Evolutionary conservation across 2,888 invertebrate species (phyloP), one percentile per base, ranked within the genome.

Genomic region (Acanthosepion pharaonis): DNA sequence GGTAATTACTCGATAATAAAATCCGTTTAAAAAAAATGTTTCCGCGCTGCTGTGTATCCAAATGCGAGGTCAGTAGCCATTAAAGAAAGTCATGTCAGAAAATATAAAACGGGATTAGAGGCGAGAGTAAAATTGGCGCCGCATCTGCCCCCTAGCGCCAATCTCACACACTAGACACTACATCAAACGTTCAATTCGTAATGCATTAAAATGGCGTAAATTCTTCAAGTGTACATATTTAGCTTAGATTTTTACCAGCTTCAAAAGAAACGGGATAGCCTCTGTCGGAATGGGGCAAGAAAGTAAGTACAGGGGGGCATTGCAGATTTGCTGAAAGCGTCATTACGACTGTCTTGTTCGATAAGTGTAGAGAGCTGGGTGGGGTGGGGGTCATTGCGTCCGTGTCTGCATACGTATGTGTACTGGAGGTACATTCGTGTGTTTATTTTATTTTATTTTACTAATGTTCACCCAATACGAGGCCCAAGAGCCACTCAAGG

Each of bases 131-230:
- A 78, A 78, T 33, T 78, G 78, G 78, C 78, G n/a, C 78, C 78
- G 78, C n/a, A 78, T 33, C 78, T 78, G 78, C 78, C n/a, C n/a
- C n/a, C 78, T 33, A 15, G n/a, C 78, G n/a, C 78, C n/a, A 15
- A 15, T n/a, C 78, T 78, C n/a, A 78, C 78, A 78, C 78, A 78
- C 78, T n/a, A 78, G 78, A 78, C n/a, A 78, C 78, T 8, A 78
- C 78, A 78, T 78, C 78, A 78, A 78, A 23, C 51, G 48, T 28
- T 49, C 51, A 28, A 28, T 51, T 51, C 5, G 23, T 53, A 18
- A 93, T 28, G 51, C 93, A 93, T 93, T 93, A 93, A 93, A 93
- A 51, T 11, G 93, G 93, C 48, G 93, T 93, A 51, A 93, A 93
- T 49, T 93, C 49, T 93, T 49, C 51, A 49, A 93, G 93, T 93